phyloP scores from a whole-genome alignment of 1,140 invertebrate genomes.

The Thaumetopoea pityocampa region DNA sequence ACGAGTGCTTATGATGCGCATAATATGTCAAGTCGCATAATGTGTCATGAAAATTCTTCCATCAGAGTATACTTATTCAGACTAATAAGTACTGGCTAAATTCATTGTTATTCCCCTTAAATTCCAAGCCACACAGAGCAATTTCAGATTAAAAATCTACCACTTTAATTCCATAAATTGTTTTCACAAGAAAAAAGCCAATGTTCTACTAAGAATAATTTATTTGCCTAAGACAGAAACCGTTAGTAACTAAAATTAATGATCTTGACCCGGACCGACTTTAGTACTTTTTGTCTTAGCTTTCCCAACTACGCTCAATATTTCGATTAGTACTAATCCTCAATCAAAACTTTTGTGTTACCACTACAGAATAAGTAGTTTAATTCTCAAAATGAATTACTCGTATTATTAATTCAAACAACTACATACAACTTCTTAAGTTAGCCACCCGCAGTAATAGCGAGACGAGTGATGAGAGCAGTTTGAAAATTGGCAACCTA shows the following conservation, averaged over 20 bases:
- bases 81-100: too few relatives aligned
- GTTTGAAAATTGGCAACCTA: constrained; percentile 11
- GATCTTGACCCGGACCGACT: constrained; percentile 5
- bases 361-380: neutral
- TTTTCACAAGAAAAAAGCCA: neutral
- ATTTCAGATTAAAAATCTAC: constrained; percentile 3
- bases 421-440: too few relatives aligned
- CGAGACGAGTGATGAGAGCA: constrained; percentile 7
- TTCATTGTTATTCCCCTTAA: too few relatives aligned
- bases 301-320: constrained; percentile 6
- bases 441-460: constrained; percentile 9
- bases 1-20: too few relatives aligned
- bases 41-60: too few relatives aligned
- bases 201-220: neutral
- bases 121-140: too few relatives aligned
- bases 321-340: neutral
- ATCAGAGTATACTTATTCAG: too few relatives aligned
- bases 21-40: too few relatives aligned
- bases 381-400: neutral
- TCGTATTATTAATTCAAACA: constrained; percentile 3
- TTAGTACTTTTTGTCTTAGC: constrained; percentile 1
- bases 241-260: constrained; percentile 9
- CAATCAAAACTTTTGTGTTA: neutral
- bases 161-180: neutral
- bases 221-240: constrained; percentile 2